Base-by-base conservation (phyloP, 2,113 vertebrate genomes). In the Saguinus imperator region DNA sequence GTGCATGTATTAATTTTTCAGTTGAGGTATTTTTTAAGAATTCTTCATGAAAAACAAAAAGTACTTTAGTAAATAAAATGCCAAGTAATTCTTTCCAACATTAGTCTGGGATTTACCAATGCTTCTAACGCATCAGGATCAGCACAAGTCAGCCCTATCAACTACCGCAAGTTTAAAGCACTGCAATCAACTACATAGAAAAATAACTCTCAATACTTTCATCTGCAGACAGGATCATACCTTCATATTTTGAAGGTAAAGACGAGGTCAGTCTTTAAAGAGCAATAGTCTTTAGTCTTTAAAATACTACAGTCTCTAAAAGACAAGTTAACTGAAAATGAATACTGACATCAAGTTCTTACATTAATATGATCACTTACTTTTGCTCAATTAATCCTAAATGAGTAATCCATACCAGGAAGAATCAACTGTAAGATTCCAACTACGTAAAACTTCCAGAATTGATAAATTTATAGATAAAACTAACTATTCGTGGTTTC, bases 341-440 rank as follows among this genome's bases (percentile, higher is more conserved):
- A 97, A 95, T 50, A 84, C 0, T 52, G 72, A 84, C 40, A 85
- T 79, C n/a, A 80, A 58, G 35, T 73, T 68, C 43, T n/a, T 91
- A n/a, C 35, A 81, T 84, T 68, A 91, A 72, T 37, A 82, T n/a
- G 35, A 91, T 95, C 93, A 57, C 23, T 91, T 95, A 93, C 48
- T 95, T 97, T 97, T 96, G 91, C n/a, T 72, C 70, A 96, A 70
- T n/a, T 93, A 89, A 91, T 87, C 76, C 61, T 87, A 77, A 97
- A 91, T 73, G 61, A 94, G 13, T 72, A 90, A 79, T 76, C n/a
- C 66, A 57, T 32, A 85, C 2, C 18, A 57, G 21, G 6, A 94
- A 89, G 16, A 90, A 66, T 58, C 79, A 58, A 66, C 45, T n/a
- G 6, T 16, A 61, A 50, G 18, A 76, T 35, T 75, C 75, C 32